Base-by-base conservation (phyloP, 2,888 invertebrate genomes). In the Lymantria dispar region DNA sequence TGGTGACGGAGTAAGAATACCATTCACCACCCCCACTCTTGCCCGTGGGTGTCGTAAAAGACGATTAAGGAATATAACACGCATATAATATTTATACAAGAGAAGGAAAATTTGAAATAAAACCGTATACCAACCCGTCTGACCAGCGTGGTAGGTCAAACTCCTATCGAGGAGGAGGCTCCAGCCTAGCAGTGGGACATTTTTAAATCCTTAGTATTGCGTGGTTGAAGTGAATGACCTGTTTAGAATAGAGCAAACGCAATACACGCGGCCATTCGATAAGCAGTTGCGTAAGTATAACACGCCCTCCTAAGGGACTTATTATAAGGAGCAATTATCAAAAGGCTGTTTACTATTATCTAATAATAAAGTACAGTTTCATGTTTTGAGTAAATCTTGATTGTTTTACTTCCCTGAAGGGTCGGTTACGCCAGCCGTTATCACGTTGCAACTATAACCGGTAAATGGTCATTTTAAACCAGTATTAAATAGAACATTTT, bases 251-350 rank as follows among this genome's bases (percentile, higher is more conserved):
- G 72, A 79, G 78, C 73, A 76, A 78, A 72, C 72, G 78, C 82
- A 81, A 80, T 77, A 78, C 84, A 77, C 80, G 78, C 76, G 74
- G 76, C 81, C 78, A 76, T 82, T 84, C 83, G 84, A 85, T 83
- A 84, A 83, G 72, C 72, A 63, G 74, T 89, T 89, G 85, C 87
- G 85, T 84, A 88, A 87, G 77, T 72, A 74, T 72, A 68, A 74
- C 72, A 77, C 79, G 81, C 84, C 83, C 78, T 85, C 82, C 78
- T 78, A 80, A 83, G 82, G 83, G 84, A 77, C 75, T 71, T 70
- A 70, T 60, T 73, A 65, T 73, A 76, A 74, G 69, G 70, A 75
- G 65, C 71, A 64, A 55, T 65, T 59, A 55, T 64, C 65, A 56
- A 62, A 62, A 64, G 63, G 58, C 22, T 68, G 65, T 59, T 66